Percentiles rank a stretch among this genome's conserved stretches.
Evolutionary conservation across 2,797 vertebrate species (phyloP).

Genomic region (Apogon hyalosoma): DNA sequence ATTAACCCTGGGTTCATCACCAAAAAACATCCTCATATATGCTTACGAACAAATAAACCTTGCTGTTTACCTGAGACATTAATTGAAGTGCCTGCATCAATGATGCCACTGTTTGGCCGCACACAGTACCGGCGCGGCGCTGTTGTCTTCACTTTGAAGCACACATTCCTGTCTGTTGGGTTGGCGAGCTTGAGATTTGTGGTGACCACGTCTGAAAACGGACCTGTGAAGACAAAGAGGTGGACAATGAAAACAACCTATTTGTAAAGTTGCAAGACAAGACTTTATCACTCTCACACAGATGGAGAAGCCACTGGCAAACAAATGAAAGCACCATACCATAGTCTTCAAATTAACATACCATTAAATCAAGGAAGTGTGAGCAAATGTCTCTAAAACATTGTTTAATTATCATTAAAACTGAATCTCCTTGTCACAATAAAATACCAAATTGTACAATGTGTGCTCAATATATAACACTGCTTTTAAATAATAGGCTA

Average conservation of each 20-base stretch:
- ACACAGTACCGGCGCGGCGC: slow-evolving; percentile 98
- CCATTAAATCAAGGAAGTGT: neutral
- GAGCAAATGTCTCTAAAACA: no score
- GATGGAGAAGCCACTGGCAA: no score
- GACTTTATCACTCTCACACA: neutral
- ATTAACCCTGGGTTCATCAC: neutral
- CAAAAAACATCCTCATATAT: neutral
- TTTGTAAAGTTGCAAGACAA: neutral
- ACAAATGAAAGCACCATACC: neutral
- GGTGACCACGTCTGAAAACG: slow-evolving; percentile 99
- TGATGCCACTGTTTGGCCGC: slow-evolving; percentile 97
- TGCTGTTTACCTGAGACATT: slow-evolving; percentile 91
- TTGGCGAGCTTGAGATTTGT: slow-evolving; percentile 97
- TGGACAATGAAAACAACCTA: neutral
- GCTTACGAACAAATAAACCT: neutral
- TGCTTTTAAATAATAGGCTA: neutral
- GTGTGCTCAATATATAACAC: neutral
- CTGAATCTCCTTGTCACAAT: neutral
- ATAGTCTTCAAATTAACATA: no score
- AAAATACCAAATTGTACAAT: neutral
- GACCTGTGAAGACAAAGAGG: slow-evolving; percentile 83
- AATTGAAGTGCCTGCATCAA: slow-evolving; percentile 96
- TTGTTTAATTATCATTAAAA: neutral
- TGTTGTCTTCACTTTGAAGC: slow-evolving; percentile 99
- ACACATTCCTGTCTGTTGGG: slow-evolving; percentile 96